Evolutionary conservation across 2,797 vertebrate genomes (phyloP).

Genomic region (Gambelia wislizenii): DNA sequence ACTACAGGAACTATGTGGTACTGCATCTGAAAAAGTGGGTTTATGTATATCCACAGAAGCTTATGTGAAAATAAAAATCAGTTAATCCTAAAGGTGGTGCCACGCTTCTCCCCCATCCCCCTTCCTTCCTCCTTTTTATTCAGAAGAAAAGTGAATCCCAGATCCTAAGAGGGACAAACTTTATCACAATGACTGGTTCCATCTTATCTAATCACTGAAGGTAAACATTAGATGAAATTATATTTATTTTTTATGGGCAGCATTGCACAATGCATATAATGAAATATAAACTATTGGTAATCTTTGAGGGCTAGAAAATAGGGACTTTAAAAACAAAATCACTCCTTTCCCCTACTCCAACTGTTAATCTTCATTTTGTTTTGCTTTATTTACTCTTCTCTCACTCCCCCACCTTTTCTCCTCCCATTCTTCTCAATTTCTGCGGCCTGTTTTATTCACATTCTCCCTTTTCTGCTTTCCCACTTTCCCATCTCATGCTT

Average conservation of each 20-base stretch:
- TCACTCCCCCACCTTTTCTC: conserved; percentile 47
- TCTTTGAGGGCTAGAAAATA: not conserved
- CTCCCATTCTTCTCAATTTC: conserved; percentile 32
- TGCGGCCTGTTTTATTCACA: conserved; percentile 36
- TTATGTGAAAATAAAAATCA: too few relatives aligned
- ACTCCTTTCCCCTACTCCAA: not conserved
- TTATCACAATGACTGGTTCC: not conserved
- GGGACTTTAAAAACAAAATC: not conserved
- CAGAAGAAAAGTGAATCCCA: not conserved
- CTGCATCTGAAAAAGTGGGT: too few relatives aligned
- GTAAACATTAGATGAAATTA: conserved; percentile 42
- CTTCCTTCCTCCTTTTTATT: too few relatives aligned
- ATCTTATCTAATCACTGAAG: not conserved
- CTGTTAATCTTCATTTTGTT: conserved; percentile 52
- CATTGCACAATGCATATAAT: conserved; percentile 45
- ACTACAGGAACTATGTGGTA: too few relatives aligned
- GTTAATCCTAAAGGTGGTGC: too few relatives aligned
- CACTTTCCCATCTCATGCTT: conserved; percentile 64
- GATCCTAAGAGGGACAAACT: not conserved
- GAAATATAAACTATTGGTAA: not conserved
- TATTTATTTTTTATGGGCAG: conserved; percentile 45
- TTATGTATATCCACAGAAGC: too few relatives aligned
- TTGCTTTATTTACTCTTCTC: not conserved
- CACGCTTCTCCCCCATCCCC: too few relatives aligned
- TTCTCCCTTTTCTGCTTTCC: conserved; percentile 55